These are phyloP conservation scores for Lampropteryx suffumata DNA, from an alignment of 2,888 invertebrate genomes.

Conservation along the genomic window DNA sequence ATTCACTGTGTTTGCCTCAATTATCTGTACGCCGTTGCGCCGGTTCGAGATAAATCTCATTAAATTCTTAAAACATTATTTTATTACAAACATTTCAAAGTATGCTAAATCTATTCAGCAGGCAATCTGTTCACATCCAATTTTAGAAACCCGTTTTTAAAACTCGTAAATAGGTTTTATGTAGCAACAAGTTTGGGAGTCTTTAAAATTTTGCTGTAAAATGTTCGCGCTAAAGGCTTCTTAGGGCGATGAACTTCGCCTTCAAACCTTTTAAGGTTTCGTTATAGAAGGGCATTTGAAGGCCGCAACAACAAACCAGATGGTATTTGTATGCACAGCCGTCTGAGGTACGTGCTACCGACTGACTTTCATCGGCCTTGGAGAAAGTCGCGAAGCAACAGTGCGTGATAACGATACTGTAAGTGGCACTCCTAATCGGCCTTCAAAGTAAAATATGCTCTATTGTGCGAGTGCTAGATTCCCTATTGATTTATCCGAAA, in stretches of 20 bases:
- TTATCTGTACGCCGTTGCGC: background rate
- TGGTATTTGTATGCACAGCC: conserved; percentile 62
- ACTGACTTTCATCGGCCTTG: conserved; percentile 74
- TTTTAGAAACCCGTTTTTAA: conserved; percentile 39
- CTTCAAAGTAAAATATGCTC: conserved; percentile 4
- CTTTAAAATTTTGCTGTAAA: background rate
- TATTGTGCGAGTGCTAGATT: conserved; percentile 5
- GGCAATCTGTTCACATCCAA: conserved; percentile 29
- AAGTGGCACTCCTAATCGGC: conserved; percentile 21
- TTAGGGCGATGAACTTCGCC: conserved; percentile 28
- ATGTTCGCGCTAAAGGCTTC: background rate
- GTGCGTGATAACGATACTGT: conserved; percentile 57
- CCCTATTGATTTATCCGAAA: background rate
- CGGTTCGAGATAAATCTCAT: conserved; percentile 1
- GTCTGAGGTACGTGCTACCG: conserved; percentile 43
- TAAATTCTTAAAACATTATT: conserved; percentile 2
- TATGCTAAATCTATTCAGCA: conserved; percentile 20
- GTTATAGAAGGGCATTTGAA: conserved; percentile 31
- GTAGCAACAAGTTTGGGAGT: conserved; percentile 6
- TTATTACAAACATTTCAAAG: conserved; percentile 20
- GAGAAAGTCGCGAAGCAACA: conserved; percentile 69
- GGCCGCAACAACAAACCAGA: conserved; percentile 33
- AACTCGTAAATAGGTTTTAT: conserved; percentile 17
- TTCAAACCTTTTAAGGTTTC: conserved; percentile 10
- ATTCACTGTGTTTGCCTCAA: no score